phyloP scores from a whole-genome alignment of 1,140 invertebrate species.

The Hyposmocoma kahamanoa region DNA sequence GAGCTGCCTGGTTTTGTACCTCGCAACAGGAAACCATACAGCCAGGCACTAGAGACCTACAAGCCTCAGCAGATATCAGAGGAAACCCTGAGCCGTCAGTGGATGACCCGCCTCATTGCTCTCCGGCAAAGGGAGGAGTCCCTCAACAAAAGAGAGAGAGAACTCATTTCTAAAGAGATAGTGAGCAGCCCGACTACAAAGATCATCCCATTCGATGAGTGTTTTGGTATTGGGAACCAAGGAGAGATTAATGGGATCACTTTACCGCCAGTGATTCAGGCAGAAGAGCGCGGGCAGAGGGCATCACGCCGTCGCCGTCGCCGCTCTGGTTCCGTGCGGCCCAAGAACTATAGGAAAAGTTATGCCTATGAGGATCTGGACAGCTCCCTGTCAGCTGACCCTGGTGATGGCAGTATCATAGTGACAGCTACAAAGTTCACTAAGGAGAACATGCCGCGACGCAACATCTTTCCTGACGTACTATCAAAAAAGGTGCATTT shows the following conservation, averaged over 20 bases:
- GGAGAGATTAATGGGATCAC: slow-evolving; percentile 56
- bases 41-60: slow-evolving; percentile 35
- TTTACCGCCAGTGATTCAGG: slow-evolving; percentile 53
- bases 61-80: slow-evolving; percentile 58
- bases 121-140: slow-evolving; percentile 61
- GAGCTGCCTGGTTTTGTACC: slow-evolving; percentile 69
- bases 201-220: slow-evolving; percentile 27
- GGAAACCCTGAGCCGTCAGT: slow-evolving; percentile 61
- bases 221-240: slow-evolving; percentile 11
- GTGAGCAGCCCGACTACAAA: slow-evolving; percentile 46
- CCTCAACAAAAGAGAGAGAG: slow-evolving; percentile 58
- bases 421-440: slow-evolving; percentile 73
- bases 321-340: slow-evolving; percentile 37
- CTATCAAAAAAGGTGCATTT: slow-evolving; percentile 64
- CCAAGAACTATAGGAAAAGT: slow-evolving; percentile 45
- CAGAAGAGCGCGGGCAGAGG: slow-evolving; percentile 25
- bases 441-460: slow-evolving; percentile 57
- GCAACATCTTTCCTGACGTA: slow-evolving; percentile 55
- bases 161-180: slow-evolving; percentile 63
- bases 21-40: slow-evolving; percentile 45
- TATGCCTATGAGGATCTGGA: slow-evolving; percentile 70
- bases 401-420: slow-evolving; percentile 72
- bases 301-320: slow-evolving; percentile 36
- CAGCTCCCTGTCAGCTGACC: slow-evolving; percentile 74
- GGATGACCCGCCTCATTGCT: slow-evolving; percentile 61